Evolutionary conservation across 2,888 invertebrate genomes (phyloP).

Genomic region (Leptinotarsa juncta): DNA sequence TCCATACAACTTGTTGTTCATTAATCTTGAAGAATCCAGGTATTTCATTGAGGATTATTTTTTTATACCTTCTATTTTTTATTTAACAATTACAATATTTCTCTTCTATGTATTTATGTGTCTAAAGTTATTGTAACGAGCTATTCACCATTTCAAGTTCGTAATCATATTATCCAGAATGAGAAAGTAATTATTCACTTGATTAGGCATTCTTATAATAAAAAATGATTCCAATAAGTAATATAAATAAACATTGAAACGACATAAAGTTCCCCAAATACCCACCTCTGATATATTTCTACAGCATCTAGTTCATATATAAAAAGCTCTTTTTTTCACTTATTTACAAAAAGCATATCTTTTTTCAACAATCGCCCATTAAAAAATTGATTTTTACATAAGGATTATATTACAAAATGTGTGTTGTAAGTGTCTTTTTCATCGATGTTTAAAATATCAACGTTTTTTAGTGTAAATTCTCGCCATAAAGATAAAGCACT

Average conservation of each 20-base stretch:
- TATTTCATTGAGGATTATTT: too few relatives aligned
- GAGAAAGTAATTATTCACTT: background rate
- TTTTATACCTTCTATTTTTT: too few relatives aligned
- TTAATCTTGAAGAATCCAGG: too few relatives aligned
- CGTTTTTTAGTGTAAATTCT: slow-evolving; percentile 5
- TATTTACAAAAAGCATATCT: slow-evolving; percentile 53
- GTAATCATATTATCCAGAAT: too few relatives aligned
- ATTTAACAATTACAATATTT: too few relatives aligned
- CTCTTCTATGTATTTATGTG: too few relatives aligned
- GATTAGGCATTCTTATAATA: background rate
- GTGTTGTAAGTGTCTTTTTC: slow-evolving; percentile 23
- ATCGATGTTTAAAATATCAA: slow-evolving; percentile 5
- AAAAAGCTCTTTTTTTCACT: slow-evolving; percentile 56
- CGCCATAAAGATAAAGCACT: slow-evolving; percentile 35
- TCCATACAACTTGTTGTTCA: too few relatives aligned
- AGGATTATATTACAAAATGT: slow-evolving; percentile 40
- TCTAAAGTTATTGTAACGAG: too few relatives aligned
- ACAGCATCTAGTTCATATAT: slow-evolving; percentile 10
- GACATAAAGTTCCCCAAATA: background rate
- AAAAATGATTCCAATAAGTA: background rate
- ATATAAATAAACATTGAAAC: background rate
- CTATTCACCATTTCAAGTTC: too few relatives aligned
- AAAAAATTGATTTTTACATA: slow-evolving; percentile 29
- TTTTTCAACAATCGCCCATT: slow-evolving; percentile 32
- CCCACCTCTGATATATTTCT: slow-evolving; percentile 8